These are phyloP conservation scores for Halesus radiatus DNA, from an alignment of 1,140 invertebrate species.

Conservation along the genomic window DNA sequence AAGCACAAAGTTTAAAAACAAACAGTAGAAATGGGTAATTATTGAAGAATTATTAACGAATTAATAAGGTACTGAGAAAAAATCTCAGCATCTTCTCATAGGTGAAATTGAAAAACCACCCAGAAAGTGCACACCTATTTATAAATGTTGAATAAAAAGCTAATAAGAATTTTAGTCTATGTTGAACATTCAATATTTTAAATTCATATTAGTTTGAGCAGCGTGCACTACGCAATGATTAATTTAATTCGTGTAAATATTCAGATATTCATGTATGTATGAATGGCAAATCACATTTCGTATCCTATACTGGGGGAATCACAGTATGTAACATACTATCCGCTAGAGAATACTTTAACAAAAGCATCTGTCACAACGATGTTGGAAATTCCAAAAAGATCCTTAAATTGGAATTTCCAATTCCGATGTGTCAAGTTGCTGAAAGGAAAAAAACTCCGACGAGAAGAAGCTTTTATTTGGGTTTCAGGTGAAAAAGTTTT, in stretches of 20 bases:
- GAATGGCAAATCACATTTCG: not conserved
- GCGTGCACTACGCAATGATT: too few relatives aligned
- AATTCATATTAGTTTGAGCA: not conserved
- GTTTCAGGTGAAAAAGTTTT: not conserved
- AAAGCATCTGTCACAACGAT: slow-evolving; percentile 39
- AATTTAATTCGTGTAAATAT: not conserved
- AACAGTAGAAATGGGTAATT: too few relatives aligned
- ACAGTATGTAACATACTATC: slow-evolving; percentile 1
- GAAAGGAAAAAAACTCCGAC: not conserved
- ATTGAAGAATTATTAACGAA: too few relatives aligned
- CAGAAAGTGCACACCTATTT: too few relatives aligned
- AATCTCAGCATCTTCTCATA: too few relatives aligned
- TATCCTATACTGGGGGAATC: not conserved
- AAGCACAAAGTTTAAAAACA: too few relatives aligned
- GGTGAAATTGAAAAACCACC: too few relatives aligned
- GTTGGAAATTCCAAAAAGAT: slow-evolving; percentile 49
- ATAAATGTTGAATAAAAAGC: too few relatives aligned
- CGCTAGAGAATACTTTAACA: slow-evolving; percentile 31
- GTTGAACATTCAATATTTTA: too few relatives aligned
- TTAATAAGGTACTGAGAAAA: too few relatives aligned
- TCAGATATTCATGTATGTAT: not conserved
- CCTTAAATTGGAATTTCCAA: slow-evolving; percentile 52
- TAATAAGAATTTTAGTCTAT: too few relatives aligned
- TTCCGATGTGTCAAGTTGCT: slow-evolving; percentile 40
- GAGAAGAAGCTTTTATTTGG: not conserved